Evolutionary conservation across 2,797 vertebrate species (phyloP), one percentile per base, ranked within the genome.

Genomic region (Myotis pilosus): DNA sequence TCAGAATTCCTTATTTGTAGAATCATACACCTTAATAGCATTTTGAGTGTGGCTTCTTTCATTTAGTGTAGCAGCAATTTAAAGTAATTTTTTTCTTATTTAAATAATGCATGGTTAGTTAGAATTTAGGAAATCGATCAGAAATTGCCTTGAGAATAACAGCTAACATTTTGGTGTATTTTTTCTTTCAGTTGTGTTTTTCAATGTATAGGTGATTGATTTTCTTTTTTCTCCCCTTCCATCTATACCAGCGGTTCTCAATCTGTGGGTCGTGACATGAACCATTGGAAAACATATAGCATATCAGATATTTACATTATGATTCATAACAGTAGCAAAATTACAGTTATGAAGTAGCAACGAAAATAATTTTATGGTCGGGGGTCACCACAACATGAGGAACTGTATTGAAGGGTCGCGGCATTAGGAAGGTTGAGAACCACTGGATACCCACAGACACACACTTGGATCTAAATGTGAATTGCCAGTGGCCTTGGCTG

Each of bases 71-170:
- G n/a, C 30, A 91, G 22, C 8, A 88, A 30, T 91, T 94, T 94
- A 88, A 94, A 89, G 51, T 75, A 36, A 23, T 88, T 44, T 86
- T 62, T 91, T 95, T 84, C 25, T 36, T 16, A 53, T 92, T 86
- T 84, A 83, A 79, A 36, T 88, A 83, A 49, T 74, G 76, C 0
- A 8, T 41, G 71, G n/a, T 91, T 28, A 86, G 1, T 92, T 53
- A 94, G 25, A 60, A 87, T 95, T 91, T 94, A 94, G 75, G 20
- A 94, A 96, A 69, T 76, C 17, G 11, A 2, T 53, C 38, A 36
- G 23, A 79, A 62, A 87, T 83, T 91, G 23, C 47, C 11, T 75
- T 91, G 8, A 49, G 10, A n/a, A n/a, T 86, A 84, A 53, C 66
- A 89, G 17, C 44, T 90, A 44, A 68, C 44, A 25, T 91, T 95